Conservation (phyloP, 2,113 vertebrate species). For the Percina caprodes region DNA sequence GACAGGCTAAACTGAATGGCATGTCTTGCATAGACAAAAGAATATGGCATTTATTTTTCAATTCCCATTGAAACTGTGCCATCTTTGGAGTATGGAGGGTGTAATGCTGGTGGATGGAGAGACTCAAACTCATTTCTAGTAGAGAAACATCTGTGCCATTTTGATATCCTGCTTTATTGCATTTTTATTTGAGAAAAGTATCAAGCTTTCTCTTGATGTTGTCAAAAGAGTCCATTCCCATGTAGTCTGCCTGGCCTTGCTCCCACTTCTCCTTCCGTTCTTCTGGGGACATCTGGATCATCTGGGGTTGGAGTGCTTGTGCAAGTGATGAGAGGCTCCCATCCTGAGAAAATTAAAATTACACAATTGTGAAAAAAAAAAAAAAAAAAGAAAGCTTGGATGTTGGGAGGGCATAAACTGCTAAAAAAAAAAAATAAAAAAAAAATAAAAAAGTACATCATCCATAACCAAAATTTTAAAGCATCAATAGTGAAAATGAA, state of each 20-base stretch:
- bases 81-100: constrained; percentile 41
- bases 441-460: no score
- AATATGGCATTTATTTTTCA: not conserved
- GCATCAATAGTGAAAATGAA: not conserved
- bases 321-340: constrained; percentile 5
- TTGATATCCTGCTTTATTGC: not conserved
- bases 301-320: constrained; percentile 57
- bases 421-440: not conserved
- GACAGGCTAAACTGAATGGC: constrained; percentile 22
- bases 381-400: no score
- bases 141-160: constrained; percentile 20
- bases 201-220: constrained; percentile 98
- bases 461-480: constrained; percentile 10
- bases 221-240: constrained; percentile 97
- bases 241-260: constrained; percentile 97
- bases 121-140: constrained; percentile 26
- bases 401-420: no score
- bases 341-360: constrained; percentile 35
- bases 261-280: constrained; percentile 96
- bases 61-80: constrained; percentile 16
- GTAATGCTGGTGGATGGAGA: constrained; percentile 26
- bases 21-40: constrained; percentile 53
- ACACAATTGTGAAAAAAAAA: no score
- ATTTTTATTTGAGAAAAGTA: constrained; percentile 91
- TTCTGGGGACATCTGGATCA: constrained; percentile 90